Conservation (phyloP, 1,140 invertebrate species). For the Schmidtea mediterranea region DNA sequence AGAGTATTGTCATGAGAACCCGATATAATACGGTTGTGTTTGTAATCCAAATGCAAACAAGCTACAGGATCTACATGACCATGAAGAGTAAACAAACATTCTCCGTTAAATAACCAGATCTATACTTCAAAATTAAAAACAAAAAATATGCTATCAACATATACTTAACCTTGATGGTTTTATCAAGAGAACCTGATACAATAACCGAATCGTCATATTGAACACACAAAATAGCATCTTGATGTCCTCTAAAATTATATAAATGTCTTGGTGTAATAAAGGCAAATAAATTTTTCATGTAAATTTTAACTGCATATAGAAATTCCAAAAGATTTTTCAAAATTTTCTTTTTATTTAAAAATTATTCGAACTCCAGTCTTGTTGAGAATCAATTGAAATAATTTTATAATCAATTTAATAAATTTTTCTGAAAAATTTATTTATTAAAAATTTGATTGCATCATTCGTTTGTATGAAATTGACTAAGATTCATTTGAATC, state of each 20-base stretch:
- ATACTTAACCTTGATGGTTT: conserved; percentile 29
- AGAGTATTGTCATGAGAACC: conserved; percentile 31
- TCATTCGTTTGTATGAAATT: too few relatives aligned
- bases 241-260: conserved; percentile 24
- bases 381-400: too few relatives aligned
- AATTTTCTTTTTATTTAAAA: too few relatives aligned
- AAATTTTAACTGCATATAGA: too few relatives aligned
- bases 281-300: too few relatives aligned
- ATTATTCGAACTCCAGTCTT: too few relatives aligned
- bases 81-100: conserved; percentile 23
- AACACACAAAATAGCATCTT: conserved; percentile 30
- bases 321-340: too few relatives aligned
- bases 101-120: conserved; percentile 27
- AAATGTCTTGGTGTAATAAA: background rate
- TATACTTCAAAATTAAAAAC: conserved; percentile 10
- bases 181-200: conserved; percentile 32
- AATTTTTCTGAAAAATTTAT: too few relatives aligned
- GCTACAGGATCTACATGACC: conserved; percentile 31
- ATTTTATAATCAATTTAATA: too few relatives aligned
- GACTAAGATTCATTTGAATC: too few relatives aligned
- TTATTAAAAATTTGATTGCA: too few relatives aligned
- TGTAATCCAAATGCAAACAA: conserved; percentile 28
- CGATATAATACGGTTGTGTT: conserved; percentile 23
- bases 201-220: conserved; percentile 31
- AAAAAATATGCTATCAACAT: background rate